These are phyloP conservation scores for Lophotis ruficrista DNA, from an alignment of 2,113 vertebrate genomes.

Conservation along the genomic window DNA sequence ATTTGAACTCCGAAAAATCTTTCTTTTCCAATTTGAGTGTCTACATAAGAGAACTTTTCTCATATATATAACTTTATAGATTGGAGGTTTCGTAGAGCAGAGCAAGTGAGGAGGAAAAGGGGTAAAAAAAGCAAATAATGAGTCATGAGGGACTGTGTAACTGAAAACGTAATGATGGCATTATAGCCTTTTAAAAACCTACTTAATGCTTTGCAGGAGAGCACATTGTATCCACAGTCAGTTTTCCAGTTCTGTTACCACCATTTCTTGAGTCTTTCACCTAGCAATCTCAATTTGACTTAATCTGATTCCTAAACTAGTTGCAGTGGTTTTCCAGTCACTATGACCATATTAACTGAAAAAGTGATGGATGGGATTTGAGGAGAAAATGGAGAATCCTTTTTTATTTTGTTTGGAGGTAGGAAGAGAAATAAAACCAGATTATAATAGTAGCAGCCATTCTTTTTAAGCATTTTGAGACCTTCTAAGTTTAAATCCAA, in stretches of 20 bases:
- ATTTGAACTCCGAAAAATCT: background rate
- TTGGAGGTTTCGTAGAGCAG: background rate
- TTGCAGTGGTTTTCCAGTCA: background rate
- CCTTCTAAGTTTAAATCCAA: background rate
- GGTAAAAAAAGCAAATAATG: background rate
- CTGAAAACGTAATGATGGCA: background rate
- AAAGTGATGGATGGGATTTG: background rate
- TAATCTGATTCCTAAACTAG: background rate
- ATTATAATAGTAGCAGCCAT: background rate
- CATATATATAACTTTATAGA: background rate
- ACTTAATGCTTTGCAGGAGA: background rate
- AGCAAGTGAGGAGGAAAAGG: background rate
- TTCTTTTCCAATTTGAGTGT: background rate
- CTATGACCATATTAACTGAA: background rate
- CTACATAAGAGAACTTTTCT: background rate
- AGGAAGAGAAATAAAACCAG: background rate
- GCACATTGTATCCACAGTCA: background rate
- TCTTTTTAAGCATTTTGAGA: background rate
- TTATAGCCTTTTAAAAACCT: background rate
- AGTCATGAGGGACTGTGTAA: background rate
- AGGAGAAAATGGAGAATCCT: background rate
- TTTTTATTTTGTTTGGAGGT: background rate
- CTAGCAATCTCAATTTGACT: background rate
- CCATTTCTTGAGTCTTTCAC: background rate
- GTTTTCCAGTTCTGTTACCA: background rate